phyloP scores from a whole-genome alignment of 92 coral and sea anemone genomes.

The Palythoa caribaeorum region DNA sequence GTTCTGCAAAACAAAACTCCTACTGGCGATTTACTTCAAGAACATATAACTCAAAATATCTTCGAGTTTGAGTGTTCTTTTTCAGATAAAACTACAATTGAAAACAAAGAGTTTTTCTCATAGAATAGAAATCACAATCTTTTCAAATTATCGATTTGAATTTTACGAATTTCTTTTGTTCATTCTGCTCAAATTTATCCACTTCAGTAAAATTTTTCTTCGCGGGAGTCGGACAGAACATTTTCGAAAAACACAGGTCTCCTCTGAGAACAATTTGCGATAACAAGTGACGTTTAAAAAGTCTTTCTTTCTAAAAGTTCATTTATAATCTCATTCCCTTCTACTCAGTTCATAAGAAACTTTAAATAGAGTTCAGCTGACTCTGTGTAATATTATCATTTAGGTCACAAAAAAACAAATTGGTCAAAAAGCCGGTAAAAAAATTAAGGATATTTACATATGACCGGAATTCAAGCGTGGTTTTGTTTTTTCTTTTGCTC shows the following conservation, averaged over 20 bases:
- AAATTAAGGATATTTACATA: conserved; percentile 4
- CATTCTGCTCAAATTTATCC: not conserved
- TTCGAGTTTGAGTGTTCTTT: not conserved
- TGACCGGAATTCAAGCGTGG: not conserved
- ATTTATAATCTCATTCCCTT: not conserved
- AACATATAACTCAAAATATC: not conserved
- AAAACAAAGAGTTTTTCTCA: not conserved
- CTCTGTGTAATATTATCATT: not conserved
- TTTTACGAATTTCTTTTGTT: not conserved
- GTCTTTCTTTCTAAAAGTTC: not conserved
- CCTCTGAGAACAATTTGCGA: conserved; percentile 27
- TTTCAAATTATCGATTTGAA: not conserved
- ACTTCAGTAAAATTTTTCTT: conserved; percentile 8
- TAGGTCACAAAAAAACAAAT: not conserved
- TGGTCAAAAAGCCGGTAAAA: not conserved
- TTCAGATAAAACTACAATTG: no score
- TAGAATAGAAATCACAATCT: not conserved
- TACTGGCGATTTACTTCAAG: not conserved
- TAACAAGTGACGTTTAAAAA: not conserved
- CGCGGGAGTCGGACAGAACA: conserved; percentile 1
- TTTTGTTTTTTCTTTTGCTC: not conserved
- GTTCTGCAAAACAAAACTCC: not conserved
- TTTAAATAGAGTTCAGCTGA: not conserved
- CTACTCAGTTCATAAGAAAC: not conserved
- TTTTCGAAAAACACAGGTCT: not conserved